These are phyloP conservation scores for Argya squamiceps DNA, from an alignment of 2,797 vertebrate species.

Conservation along the genomic window DNA sequence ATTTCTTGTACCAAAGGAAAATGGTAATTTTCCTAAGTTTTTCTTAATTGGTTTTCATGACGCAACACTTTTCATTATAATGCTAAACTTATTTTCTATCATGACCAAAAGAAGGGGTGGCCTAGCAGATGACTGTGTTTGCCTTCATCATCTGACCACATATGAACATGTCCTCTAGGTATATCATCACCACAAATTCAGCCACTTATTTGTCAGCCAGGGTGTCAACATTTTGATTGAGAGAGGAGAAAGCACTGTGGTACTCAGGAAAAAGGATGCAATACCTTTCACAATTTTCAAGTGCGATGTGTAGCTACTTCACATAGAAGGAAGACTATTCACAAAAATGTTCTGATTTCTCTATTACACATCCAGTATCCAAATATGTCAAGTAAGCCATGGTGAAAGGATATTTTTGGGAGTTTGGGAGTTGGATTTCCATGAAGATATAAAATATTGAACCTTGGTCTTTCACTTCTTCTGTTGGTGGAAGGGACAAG, in stretches of 20 bases:
- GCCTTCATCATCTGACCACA: background rate
- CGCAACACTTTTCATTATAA: background rate
- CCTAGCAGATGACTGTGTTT: background rate
- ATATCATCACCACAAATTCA: background rate
- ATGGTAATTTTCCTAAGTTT: background rate
- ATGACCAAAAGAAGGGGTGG: background rate
- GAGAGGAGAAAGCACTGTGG: background rate
- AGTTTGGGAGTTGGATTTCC: background rate
- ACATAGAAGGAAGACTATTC: background rate
- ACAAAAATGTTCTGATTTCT: background rate
- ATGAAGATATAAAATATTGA: background rate
- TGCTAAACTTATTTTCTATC: background rate
- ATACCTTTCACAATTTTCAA: background rate
- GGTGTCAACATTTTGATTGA: background rate
- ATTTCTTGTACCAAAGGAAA: background rate
- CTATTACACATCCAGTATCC: background rate
- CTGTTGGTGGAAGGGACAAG: background rate
- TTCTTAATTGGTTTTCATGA: background rate
- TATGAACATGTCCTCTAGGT: background rate
- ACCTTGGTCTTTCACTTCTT: background rate
- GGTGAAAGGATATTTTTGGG: background rate
- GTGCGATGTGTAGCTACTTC: background rate
- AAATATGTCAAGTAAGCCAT: background rate
- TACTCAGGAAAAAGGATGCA: background rate
- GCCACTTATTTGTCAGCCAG: background rate